phyloP scores from a whole-genome alignment of 2,797 vertebrate species.

The Ctenosaura bakeri region DNA sequence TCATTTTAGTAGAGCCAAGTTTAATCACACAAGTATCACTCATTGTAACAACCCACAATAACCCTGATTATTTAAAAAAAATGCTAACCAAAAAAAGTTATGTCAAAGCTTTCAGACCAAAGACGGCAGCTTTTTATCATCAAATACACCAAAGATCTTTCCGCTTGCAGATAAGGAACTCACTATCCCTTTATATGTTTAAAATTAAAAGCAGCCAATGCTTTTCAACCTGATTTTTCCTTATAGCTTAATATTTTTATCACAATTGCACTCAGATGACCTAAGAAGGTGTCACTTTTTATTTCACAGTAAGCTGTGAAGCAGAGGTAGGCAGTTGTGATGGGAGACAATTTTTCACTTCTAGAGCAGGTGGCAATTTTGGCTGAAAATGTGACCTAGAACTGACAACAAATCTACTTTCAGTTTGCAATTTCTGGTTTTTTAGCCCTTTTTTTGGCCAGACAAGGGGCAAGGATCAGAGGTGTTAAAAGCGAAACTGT shows the following conservation, averaged over 20 bases:
- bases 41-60: background rate
- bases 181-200: background rate
- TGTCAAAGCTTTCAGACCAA: background rate
- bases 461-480: no score
- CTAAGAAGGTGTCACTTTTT: background rate
- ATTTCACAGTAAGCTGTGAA: background rate
- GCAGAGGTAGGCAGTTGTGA: no score
- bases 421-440: no score
- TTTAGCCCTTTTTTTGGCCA: no score
- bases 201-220: background rate
- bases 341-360: no score
- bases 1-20: background rate
- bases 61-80: background rate
- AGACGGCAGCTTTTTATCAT: background rate
- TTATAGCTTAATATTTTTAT: constrained; percentile 9
- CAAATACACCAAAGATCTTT: background rate
- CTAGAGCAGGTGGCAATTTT: no score
- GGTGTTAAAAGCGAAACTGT: no score
- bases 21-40: background rate
- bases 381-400: no score
- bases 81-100: background rate
- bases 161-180: background rate
- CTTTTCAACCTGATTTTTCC: background rate
- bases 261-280: constrained; percentile 1
- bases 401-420: no score